Evolutionary conservation across 2,797 vertebrate species (phyloP).

Genomic region (Galaxias olidus): DNA sequence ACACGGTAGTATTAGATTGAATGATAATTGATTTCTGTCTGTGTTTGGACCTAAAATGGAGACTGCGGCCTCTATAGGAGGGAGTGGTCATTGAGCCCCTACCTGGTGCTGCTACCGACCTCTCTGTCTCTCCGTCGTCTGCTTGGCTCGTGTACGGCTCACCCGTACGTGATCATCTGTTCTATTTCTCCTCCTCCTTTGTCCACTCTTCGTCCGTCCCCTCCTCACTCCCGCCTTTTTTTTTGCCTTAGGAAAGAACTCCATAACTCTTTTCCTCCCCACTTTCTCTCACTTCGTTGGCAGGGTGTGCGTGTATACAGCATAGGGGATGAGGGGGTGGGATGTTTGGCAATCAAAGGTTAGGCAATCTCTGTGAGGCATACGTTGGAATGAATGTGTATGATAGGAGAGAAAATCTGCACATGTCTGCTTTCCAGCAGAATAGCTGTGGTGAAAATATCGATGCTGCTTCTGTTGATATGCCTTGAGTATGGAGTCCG

Average conservation of each 20-base stretch:
- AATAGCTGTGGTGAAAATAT: too few relatives aligned
- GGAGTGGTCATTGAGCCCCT: too few relatives aligned
- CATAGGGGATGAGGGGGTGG: slow-evolving; percentile 21
- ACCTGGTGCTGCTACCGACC: too few relatives aligned
- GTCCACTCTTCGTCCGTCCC: slow-evolving; percentile 8
- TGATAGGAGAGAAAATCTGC: too few relatives aligned
- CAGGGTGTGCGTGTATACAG: slow-evolving; percentile 4
- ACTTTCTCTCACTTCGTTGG: slow-evolving; percentile 20
- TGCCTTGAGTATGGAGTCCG: too few relatives aligned
- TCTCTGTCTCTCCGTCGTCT: too few relatives aligned
- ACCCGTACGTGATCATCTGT: slow-evolving; percentile 18
- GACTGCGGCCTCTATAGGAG: too few relatives aligned
- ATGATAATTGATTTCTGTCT: too few relatives aligned
- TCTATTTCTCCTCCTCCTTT: slow-evolving; percentile 35
- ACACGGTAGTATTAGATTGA: too few relatives aligned
- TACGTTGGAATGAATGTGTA: slow-evolving; percentile 18
- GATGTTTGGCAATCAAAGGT: slow-evolving; percentile 56
- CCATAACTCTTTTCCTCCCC: slow-evolving; percentile 21
- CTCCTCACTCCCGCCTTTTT: neutral
- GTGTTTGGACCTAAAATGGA: too few relatives aligned
- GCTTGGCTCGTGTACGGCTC: slow-evolving; percentile 27
- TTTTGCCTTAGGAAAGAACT: slow-evolving; percentile 24
- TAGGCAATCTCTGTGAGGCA: slow-evolving; percentile 28
- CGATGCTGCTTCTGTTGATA: too few relatives aligned
- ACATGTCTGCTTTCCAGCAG: too few relatives aligned